These are phyloP conservation scores for Wiebesia pumilae DNA, from an alignment of 1,140 invertebrate species.

Conservation along the genomic window DNA sequence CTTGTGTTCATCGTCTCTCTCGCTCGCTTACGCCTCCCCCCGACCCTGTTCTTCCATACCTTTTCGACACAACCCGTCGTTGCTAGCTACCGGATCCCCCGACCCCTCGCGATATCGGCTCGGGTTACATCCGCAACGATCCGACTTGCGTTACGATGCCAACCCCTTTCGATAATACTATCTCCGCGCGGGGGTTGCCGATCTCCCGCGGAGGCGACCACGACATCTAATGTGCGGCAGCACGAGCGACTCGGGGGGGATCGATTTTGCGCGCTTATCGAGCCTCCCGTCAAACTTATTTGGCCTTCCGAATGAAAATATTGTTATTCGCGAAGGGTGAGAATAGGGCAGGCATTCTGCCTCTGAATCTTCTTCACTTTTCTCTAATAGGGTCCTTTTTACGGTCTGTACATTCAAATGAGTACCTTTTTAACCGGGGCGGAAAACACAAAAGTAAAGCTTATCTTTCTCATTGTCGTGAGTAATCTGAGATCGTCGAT, in stretches of 20 bases:
- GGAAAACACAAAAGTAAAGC: background rate
- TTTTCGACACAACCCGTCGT: constrained; percentile 2
- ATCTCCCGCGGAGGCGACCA: constrained; percentile 9
- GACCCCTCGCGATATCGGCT: constrained; percentile 44
- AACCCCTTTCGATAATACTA: constrained; percentile 49
- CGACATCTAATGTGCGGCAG: background rate
- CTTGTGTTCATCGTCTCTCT: constrained; percentile 17
- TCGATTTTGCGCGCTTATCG: constrained; percentile 11
- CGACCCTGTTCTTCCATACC: background rate
- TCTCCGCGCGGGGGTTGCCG: constrained; percentile 1
- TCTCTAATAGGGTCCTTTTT: background rate
- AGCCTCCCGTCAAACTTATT: background rate
- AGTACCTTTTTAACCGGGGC: background rate
- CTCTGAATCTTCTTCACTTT: background rate
- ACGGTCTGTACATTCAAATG: background rate
- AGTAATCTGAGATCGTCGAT: background rate
- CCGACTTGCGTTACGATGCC: constrained; percentile 51
- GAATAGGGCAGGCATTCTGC: background rate
- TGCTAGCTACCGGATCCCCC: constrained; percentile 2
- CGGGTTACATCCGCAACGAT: constrained; percentile 61
- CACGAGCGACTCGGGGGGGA: background rate
- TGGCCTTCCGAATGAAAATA: background rate
- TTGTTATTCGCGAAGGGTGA: background rate
- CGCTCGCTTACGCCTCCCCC: background rate
- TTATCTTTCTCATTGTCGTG: background rate